Base-by-base conservation (phyloP, 2,797 vertebrate species). In the Eupleurogrammus muticus region DNA sequence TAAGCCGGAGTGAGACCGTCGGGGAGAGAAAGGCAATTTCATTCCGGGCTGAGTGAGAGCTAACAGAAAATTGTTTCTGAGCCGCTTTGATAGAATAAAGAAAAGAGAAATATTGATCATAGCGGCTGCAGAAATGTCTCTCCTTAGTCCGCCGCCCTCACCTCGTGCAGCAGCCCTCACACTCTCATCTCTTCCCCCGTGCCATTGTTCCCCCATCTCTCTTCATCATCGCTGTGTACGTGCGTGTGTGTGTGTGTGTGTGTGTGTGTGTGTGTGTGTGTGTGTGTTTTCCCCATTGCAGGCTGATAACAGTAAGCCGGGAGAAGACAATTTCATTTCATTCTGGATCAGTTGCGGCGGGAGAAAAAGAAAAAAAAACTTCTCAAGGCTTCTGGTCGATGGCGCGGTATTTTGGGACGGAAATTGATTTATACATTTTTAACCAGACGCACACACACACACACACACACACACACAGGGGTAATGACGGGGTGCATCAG, bases 351-450 rank as follows among this genome's bases (percentile, higher is more conserved):
- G 75, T 38, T 57, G 57, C 52, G 54, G 71, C 35, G 42, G 65
- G 47, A 53, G 63, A 44, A 42, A 42, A 17, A n/a, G 48, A 48
- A 64, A 47, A 42, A 58, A 61, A 35, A 66, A 42, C 66, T 49
- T 77, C 63, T 70, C 38, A 63, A 62, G 28, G 42, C n/a, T 49
- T 70, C 20, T 49, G 70, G 71, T 85, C 24, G 34, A 81, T 84
- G 52, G 40, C 1, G 19, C 59, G 76, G 66, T 59, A 82, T 87
- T 89, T 89, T 73, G 56, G 53, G 56, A 81, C 34, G 77, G 64
- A 84, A 84, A 91, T 86, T 79, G 86, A 87, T 90, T 79, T 80
- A 87, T 89, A 86, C 74, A 83, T 87, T 89, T 90, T 90, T 88
- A 90, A 91, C 68, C 82, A 87, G 78, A 68, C 81, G 70, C 28